Conservation (phyloP, 92 coral and sea anemone species). For the Blastomussa wellsi region DNA sequence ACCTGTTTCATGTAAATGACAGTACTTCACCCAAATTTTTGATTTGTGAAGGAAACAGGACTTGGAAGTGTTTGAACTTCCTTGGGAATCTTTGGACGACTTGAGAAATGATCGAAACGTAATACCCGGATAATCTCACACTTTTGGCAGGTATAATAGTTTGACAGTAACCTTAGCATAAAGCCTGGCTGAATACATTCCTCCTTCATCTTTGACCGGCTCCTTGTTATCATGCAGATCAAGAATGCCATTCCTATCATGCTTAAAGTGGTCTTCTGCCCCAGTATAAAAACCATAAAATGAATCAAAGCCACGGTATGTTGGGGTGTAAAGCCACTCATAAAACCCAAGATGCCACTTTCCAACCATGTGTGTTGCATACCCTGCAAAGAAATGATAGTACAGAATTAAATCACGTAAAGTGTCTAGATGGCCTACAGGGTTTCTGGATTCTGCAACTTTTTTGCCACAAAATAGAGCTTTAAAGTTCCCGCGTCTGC, state of each 20-base stretch:
- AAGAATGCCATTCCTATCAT: conserved; percentile 35
- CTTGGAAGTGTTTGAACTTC: too few species aligned
- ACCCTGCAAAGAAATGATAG: conserved; percentile 30
- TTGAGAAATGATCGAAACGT: background rate
- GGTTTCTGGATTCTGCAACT: too few species aligned
- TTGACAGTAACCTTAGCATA: conserved; percentile 42
- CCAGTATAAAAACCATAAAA: conserved; percentile 64
- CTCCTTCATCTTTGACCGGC: conserved; percentile 50
- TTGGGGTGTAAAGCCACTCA: conserved; percentile 72
- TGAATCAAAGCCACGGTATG: conserved; percentile 71
- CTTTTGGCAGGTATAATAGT: background rate
- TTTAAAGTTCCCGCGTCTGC: too few species aligned
- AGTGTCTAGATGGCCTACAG: too few species aligned
- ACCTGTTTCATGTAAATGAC: too few species aligned
- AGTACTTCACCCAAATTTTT: too few species aligned
- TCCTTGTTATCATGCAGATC: conserved; percentile 59
- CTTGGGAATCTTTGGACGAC: too few species aligned
- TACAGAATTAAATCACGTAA: too few species aligned
- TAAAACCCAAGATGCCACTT: conserved; percentile 61
- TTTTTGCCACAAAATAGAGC: too few species aligned
- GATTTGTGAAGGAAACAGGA: too few species aligned
- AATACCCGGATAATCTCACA: background rate
- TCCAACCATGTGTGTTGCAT: conserved; percentile 63
- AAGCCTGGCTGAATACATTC: conserved; percentile 54
- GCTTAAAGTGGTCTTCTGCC: conserved; percentile 60